phyloP scores from a whole-genome alignment of 2,888 invertebrate genomes.

The Sarcophaga rosellei region DNA sequence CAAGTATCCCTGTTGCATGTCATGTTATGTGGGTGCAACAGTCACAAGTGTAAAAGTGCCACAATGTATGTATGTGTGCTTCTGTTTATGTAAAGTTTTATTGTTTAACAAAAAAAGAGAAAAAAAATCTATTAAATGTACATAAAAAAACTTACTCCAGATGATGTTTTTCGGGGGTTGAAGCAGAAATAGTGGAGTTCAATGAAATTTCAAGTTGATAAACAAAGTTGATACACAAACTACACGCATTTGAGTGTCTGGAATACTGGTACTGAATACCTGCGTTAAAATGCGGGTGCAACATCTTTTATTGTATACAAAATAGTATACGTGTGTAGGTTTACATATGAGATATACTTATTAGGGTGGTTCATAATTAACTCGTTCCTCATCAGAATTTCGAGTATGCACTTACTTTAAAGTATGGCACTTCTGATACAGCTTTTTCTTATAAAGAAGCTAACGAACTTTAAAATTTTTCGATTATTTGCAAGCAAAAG shows the following conservation, averaged over 20 bases:
- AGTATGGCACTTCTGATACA: too few species aligned
- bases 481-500: too few species aligned
- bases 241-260: not conserved
- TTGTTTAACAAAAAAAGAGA: not conserved
- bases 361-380: too few species aligned
- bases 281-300: not conserved
- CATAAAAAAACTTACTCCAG: not conserved
- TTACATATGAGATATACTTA: too few species aligned
- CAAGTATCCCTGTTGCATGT: not conserved
- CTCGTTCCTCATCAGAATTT: too few species aligned
- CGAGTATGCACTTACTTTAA: too few species aligned
- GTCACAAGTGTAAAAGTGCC: not conserved
- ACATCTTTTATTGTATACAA: not conserved
- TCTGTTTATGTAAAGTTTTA: constrained; percentile 1
- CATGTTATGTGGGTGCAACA: not conserved
- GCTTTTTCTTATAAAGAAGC: too few species aligned
- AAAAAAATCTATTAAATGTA: constrained; percentile 7
- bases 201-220: constrained; percentile 57
- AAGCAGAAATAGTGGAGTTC: constrained; percentile 37
- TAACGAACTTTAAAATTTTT: too few species aligned
- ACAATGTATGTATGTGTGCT: not conserved
- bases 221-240: constrained; percentile 34
- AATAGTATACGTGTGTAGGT: not conserved
- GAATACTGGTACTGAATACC: not conserved
- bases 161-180: constrained; percentile 11